Percentiles rank a stretch among this genome's conserved stretches.
Conservation (phyloP, 1,140 invertebrate genomes). For the Macrotrachela quadricornifera region DNA sequence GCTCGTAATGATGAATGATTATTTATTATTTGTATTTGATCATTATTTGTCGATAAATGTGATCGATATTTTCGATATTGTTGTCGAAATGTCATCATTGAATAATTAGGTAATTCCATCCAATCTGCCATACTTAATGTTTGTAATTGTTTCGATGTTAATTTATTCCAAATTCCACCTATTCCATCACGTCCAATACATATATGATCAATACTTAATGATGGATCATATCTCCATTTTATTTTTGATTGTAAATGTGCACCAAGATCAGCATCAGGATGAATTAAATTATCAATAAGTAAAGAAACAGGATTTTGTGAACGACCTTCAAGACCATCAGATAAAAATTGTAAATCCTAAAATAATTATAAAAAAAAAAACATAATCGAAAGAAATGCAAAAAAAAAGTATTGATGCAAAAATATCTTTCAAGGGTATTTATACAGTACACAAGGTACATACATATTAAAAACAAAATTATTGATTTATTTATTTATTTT, state of each 20-base stretch:
- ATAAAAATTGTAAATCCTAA: slow-evolving; percentile 28
- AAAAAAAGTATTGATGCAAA: no score
- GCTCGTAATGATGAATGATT: slow-evolving; percentile 30
- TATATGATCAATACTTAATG: slow-evolving; percentile 49
- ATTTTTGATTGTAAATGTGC: slow-evolving; percentile 47
- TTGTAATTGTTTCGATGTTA: slow-evolving; percentile 55
- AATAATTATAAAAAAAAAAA: no score
- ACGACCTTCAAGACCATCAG: slow-evolving; percentile 51
- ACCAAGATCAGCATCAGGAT: slow-evolving; percentile 61
- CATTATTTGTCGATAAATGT: no score
- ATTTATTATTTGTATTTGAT: no score
- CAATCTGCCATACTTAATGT: slow-evolving; percentile 59
- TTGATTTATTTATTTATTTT: no score
- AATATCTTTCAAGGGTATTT: no score
- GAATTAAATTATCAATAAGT: slow-evolving; percentile 49
- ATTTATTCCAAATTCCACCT: slow-evolving; percentile 61
- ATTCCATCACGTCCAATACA: slow-evolving; percentile 49
- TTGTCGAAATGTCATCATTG: slow-evolving; percentile 33
- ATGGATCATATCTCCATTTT: slow-evolving; percentile 41
- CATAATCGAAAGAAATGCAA: no score
- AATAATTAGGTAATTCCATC: slow-evolving; percentile 58
- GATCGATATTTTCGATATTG: slow-evolving; percentile 18
- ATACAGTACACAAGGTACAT: no score
- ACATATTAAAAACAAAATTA: no score
- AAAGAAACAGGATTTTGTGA: slow-evolving; percentile 57